Conservation (phyloP, 2,113 vertebrate genomes). For the Cebus imitator region DNA sequence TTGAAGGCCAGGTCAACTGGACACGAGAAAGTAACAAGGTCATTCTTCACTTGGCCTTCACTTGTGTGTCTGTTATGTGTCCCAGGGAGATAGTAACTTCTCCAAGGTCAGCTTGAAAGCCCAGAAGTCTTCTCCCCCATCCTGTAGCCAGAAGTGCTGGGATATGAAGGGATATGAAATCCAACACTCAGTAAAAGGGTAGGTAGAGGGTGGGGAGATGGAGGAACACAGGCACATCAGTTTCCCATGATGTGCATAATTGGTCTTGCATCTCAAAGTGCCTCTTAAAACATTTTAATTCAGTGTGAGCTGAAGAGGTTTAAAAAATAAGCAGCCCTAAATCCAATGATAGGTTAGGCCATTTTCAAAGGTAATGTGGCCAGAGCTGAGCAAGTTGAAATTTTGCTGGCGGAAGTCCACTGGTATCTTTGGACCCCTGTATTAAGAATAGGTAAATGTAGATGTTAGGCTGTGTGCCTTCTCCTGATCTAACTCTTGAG, state of each 20-base stretch:
- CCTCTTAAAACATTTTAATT: not conserved
- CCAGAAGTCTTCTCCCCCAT: not conserved
- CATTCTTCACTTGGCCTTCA: slow-evolving; percentile 11
- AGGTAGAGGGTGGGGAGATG: not conserved
- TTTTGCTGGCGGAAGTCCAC: not conserved
- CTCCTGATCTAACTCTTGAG: not conserved
- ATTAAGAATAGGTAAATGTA: not conserved
- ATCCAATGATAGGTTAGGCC: not conserved
- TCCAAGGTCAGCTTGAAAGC: not conserved
- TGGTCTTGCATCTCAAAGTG: not conserved
- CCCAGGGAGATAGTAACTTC: not conserved
- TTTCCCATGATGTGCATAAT: not conserved
- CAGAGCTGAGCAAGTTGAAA: not conserved
- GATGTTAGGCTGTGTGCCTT: not conserved
- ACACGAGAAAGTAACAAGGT: slow-evolving; percentile 36
- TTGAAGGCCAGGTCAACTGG: slow-evolving; percentile 41
- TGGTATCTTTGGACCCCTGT: not conserved
- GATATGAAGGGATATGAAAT: not conserved
- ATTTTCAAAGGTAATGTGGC: not conserved
- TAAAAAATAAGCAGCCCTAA: not conserved
- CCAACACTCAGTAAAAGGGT: not conserved
- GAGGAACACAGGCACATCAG: not conserved
- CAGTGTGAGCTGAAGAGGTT: not conserved
- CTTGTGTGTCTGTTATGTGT: not conserved
- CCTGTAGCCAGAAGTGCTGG: not conserved